Evolutionary conservation across 30 jellyfish, hydroid and myxozoan species (phyloP).

Genomic region (Chrysaora quinquecirrha): DNA sequence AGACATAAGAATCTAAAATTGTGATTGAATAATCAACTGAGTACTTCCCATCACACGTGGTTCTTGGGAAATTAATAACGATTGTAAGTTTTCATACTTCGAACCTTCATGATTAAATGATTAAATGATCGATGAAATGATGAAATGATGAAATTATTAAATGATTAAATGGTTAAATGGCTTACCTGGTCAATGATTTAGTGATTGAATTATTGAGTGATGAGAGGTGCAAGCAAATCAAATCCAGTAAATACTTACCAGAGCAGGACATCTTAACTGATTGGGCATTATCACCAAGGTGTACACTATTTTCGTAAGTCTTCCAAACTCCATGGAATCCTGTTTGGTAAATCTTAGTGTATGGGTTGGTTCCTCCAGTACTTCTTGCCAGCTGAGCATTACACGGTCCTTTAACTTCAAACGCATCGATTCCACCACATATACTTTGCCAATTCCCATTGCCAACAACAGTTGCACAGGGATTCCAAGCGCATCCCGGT

Average conservation of each 20-base stretch:
- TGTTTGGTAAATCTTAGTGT: constrained; percentile 15
- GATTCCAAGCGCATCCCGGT: constrained; percentile 27
- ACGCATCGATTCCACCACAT: constrained; percentile 56
- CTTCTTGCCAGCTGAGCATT: constrained; percentile 45
- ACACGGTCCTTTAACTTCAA: constrained; percentile 56
- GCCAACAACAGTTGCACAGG: constrained; percentile 55
- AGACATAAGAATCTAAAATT: constrained; percentile 14
- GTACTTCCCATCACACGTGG: constrained; percentile 38
- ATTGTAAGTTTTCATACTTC: constrained; percentile 7
- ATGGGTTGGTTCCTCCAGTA: constrained; percentile 24
- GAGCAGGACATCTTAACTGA: constrained; percentile 57
- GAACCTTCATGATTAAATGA: constrained; percentile 50
- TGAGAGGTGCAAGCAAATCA: too few relatives aligned
- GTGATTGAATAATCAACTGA: constrained; percentile 20
- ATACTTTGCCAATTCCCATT: constrained; percentile 56
- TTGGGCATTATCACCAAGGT: constrained; percentile 43
- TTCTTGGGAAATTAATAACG: constrained; percentile 22
- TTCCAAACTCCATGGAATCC: constrained; percentile 63
- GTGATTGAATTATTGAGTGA: too few relatives aligned
- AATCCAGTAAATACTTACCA: constrained; percentile 30
- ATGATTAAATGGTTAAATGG: constrained; percentile 4
- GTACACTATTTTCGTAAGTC: constrained; percentile 41
- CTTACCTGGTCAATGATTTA: too few relatives aligned
- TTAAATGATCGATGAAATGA: neutral
- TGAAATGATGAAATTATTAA: neutral